Percentiles rank a stretch among this genome's conserved stretches.
Conservation (phyloP, 2,888 invertebrate species). For the Monoplex corrugatus region DNA sequence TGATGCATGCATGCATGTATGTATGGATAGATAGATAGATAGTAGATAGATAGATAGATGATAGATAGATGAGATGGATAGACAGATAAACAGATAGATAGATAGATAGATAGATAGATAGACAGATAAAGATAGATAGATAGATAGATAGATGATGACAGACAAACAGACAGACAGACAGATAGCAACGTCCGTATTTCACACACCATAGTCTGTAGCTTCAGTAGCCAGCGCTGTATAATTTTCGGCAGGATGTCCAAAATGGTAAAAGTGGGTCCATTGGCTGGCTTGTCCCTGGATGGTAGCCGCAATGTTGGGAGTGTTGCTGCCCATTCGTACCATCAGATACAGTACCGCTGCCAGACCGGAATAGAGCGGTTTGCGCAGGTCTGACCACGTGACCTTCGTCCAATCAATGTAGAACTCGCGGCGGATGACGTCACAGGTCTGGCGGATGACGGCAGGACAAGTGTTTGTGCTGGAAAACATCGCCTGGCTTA, state of each 20-base stretch:
- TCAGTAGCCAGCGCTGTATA: too few species aligned
- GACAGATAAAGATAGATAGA: too few species aligned
- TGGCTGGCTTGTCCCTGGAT: slow-evolving; percentile 46
- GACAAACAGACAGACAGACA: neutral
- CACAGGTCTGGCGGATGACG: slow-evolving; percentile 23
- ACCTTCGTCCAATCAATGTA: slow-evolving; percentile 51
- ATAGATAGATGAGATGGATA: too few species aligned
- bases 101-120: too few species aligned
- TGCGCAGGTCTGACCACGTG: slow-evolving; percentile 54
- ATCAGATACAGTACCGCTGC: slow-evolving; percentile 52
- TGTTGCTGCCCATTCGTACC: neutral
- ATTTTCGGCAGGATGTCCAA: neutral
- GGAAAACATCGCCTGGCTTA: slow-evolving; percentile 44
- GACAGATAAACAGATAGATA: too few species aligned
- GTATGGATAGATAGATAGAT: too few species aligned
- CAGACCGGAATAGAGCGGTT: slow-evolving; percentile 58
- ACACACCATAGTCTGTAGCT: neutral
- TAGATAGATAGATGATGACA: too few species aligned
- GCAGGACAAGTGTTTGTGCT: slow-evolving; percentile 37
- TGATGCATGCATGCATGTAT: too few species aligned
- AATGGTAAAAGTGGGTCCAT: slow-evolving; percentile 44
- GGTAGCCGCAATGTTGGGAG: slow-evolving; percentile 32
- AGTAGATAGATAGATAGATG: too few species aligned
- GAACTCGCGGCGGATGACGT: slow-evolving; percentile 41
- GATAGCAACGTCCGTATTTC: neutral